Conservation (phyloP, 1,140 invertebrate species). For the Pseudomyrmex dendroicus region DNA sequence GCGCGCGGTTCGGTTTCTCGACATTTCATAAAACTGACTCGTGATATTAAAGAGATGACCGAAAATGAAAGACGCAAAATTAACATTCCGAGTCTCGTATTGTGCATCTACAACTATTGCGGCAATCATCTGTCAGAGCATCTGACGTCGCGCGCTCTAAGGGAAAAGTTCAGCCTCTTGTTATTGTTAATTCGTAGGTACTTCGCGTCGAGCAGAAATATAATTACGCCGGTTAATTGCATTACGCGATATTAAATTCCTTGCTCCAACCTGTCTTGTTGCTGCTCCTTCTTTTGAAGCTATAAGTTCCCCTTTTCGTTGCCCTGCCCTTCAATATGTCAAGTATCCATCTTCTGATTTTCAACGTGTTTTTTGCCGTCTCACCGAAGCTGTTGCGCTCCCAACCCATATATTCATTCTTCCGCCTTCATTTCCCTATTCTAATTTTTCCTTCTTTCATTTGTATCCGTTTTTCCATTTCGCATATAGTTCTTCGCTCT, state of each 20-base stretch:
- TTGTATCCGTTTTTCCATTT: slow-evolving; percentile 57
- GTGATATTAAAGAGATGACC: not conserved
- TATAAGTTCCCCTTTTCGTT: slow-evolving; percentile 17
- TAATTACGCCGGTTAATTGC: slow-evolving; percentile 50
- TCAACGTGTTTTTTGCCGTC: slow-evolving; percentile 35
- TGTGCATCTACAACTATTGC: not conserved
- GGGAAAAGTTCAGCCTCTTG: not conserved
- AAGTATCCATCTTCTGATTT: slow-evolving; percentile 65
- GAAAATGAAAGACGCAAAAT: not conserved
- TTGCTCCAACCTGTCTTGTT: slow-evolving; percentile 66
- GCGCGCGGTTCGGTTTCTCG: not conserved
- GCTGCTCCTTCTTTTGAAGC: slow-evolving; percentile 58
- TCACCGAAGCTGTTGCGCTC: slow-evolving; percentile 52
- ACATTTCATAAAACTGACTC: not conserved
- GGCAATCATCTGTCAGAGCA: not conserved
- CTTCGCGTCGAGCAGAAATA: slow-evolving; percentile 8
- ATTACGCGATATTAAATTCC: slow-evolving; percentile 59
- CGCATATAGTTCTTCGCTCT: slow-evolving; percentile 28
- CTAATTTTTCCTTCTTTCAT: slow-evolving; percentile 57
- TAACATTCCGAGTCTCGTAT: not conserved
- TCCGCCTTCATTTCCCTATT: slow-evolving; percentile 56
- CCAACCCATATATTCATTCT: slow-evolving; percentile 38
- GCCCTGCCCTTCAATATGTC: slow-evolving; percentile 66
- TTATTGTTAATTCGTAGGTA: slow-evolving; percentile 2
- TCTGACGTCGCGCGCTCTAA: not conserved